A percentile compares a stretch with the other conserved stretches of the same genome.
These are phyloP conservation scores for Gryon sp. DNA, from an alignment of 1,140 invertebrate genomes.

Conservation along the genomic window DNA sequence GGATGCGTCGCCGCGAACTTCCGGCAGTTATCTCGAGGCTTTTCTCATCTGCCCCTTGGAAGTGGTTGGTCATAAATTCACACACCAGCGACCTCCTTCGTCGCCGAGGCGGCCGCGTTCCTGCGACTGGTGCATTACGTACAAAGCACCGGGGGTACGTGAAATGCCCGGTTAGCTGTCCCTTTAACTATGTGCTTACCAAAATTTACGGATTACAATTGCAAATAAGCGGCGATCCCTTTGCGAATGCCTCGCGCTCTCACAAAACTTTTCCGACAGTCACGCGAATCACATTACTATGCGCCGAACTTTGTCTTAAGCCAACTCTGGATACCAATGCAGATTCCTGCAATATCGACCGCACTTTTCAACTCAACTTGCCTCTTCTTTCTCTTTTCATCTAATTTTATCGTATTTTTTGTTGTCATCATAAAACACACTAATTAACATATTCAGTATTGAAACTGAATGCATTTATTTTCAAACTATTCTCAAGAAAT, in stretches of 20 bases:
- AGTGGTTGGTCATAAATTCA: slow-evolving; percentile 52
- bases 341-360: slow-evolving; percentile 44
- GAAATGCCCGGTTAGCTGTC: slow-evolving; percentile 62
- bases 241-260: slow-evolving; percentile 52
- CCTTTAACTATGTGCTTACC: slow-evolving; percentile 63
- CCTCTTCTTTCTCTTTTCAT: neutral
- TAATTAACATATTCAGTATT: too few species aligned
- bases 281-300: slow-evolving; percentile 61
- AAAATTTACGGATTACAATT: slow-evolving; percentile 66
- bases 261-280: slow-evolving; percentile 57
- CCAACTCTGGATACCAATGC: slow-evolving; percentile 11
- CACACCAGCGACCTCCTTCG: slow-evolving; percentile 38
- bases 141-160: slow-evolving; percentile 37
- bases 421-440: too few species aligned
- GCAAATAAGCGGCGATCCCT: slow-evolving; percentile 62
- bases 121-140: slow-evolving; percentile 39
- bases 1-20: slow-evolving; percentile 40
- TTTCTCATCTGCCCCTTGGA: slow-evolving; percentile 51
- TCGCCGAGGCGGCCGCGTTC: slow-evolving; percentile 26
- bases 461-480: too few species aligned
- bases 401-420: too few species aligned
- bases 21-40: slow-evolving; percentile 56
- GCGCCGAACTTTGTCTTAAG: slow-evolving; percentile 60
- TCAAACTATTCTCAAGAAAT: too few species aligned
- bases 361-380: neutral